These are phyloP conservation scores for Philereme transversata DNA, from an alignment of 2,888 invertebrate species.

Conservation along the genomic window DNA sequence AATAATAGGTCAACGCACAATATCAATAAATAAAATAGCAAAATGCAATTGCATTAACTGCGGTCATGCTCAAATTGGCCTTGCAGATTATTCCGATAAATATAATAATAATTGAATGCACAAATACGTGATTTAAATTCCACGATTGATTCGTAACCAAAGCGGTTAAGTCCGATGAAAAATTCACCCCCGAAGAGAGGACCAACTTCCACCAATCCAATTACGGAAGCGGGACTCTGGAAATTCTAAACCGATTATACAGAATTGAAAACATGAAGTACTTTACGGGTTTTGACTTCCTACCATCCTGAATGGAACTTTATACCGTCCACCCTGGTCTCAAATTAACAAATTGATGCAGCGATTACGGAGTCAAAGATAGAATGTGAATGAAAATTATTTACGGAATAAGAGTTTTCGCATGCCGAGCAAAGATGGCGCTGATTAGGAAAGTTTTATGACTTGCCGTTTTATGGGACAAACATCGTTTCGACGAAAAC, in stretches of 20 bases:
- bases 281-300: slow-evolving; percentile 66
- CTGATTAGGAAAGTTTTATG: slow-evolving; percentile 80
- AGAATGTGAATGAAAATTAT: slow-evolving; percentile 77
- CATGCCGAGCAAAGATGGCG: slow-evolving; percentile 63
- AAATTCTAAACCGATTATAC: slow-evolving; percentile 84
- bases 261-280: slow-evolving; percentile 84
- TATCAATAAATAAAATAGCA: slow-evolving; percentile 34
- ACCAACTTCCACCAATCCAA: slow-evolving; percentile 77
- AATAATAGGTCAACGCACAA: slow-evolving; percentile 37
- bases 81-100: slow-evolving; percentile 28
- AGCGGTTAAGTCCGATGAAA: slow-evolving; percentile 64
- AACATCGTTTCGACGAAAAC: slow-evolving; percentile 61
- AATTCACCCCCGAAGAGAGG: slow-evolving; percentile 59
- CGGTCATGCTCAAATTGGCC: slow-evolving; percentile 34
- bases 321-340: slow-evolving; percentile 52
- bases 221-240: slow-evolving; percentile 78
- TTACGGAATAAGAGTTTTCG: slow-evolving; percentile 70
- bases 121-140: slow-evolving; percentile 47
- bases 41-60: slow-evolving; percentile 31
- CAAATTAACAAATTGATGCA: slow-evolving; percentile 49
- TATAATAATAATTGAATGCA: slow-evolving; percentile 32
- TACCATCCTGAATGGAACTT: slow-evolving; percentile 58
- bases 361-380: slow-evolving; percentile 75
- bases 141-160: slow-evolving; percentile 60
- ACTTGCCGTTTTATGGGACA: slow-evolving; percentile 63